A percentile compares a stretch with the other conserved stretches of the same genome.
Conservation (phyloP, 1,140 invertebrate genomes). For the Rhopalosiphum maidis region DNA sequence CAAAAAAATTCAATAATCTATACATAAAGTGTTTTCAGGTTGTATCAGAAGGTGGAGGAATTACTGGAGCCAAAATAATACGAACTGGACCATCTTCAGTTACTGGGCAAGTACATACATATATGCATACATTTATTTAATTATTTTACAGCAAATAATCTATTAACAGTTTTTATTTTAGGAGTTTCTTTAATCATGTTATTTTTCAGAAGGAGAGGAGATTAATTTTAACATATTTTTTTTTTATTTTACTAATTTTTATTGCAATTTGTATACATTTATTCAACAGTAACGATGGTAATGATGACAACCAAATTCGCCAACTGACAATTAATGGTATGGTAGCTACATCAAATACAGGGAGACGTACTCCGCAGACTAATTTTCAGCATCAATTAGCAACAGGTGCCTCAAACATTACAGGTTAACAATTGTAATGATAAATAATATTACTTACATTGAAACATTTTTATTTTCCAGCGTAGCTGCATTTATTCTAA, state of each 20-base stretch:
- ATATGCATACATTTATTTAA: not conserved
- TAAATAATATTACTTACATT: constrained; percentile 35
- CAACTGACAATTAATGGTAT: constrained; percentile 55
- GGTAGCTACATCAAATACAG: constrained; percentile 40
- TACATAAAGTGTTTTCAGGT: constrained; percentile 8
- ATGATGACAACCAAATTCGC: constrained; percentile 48
- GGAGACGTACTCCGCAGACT: constrained; percentile 50
- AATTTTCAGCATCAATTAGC: constrained; percentile 54
- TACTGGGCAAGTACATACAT: constrained; percentile 42
- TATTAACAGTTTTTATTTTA: constrained; percentile 33
- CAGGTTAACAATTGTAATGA: constrained; percentile 54
- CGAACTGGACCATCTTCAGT: constrained; percentile 43
- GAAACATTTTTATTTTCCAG: constrained; percentile 43
- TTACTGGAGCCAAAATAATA: constrained; percentile 53
- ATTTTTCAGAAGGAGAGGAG: constrained; percentile 45
- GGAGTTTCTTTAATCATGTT: not conserved
- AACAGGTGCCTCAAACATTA: constrained; percentile 50
- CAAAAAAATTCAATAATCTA: not conserved
- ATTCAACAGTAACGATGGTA: constrained; percentile 44
- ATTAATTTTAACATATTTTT: not conserved
- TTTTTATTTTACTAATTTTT: constrained; percentile 49
- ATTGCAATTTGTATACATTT: constrained; percentile 41
- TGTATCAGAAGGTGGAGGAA: constrained; percentile 52
- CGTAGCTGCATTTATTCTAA: constrained; percentile 23
- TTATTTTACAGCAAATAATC: constrained; percentile 14